Conservation (phyloP, 2,888 invertebrate species). For the Ypsolopha sequella region DNA sequence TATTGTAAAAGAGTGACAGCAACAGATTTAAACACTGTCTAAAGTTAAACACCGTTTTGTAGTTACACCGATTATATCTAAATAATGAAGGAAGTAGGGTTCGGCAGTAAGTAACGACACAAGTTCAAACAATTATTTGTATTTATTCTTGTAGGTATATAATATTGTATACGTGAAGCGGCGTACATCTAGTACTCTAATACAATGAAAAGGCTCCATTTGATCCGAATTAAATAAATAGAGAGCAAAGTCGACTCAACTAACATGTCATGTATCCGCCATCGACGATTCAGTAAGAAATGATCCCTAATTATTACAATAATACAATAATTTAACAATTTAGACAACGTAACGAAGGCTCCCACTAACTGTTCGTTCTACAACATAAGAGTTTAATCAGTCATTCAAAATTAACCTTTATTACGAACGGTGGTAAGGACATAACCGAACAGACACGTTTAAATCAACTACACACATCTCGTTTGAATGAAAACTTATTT, state of each 20-base stretch:
- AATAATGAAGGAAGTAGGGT: no score
- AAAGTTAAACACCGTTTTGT: no score
- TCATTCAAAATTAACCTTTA: neutral
- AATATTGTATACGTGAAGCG: conserved; percentile 54
- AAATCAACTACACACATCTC: conserved; percentile 18
- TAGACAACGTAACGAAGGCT: conserved; percentile 1
- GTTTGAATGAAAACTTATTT: neutral
- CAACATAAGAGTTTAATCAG: neutral
- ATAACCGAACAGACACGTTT: conserved; percentile 17
- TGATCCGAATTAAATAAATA: conserved; percentile 24
- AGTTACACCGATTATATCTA: no score
- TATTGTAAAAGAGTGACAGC: no score
- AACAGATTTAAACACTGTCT: no score
- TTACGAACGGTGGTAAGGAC: conserved; percentile 17
- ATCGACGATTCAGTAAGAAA: neutral
- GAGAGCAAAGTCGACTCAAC: conserved; percentile 14
- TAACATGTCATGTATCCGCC: neutral
- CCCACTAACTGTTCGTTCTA: neutral
- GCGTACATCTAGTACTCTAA: conserved; percentile 56
- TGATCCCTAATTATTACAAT: neutral
- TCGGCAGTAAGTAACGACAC: no score
- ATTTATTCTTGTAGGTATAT: conserved; percentile 54
- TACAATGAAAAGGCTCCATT: conserved; percentile 40
- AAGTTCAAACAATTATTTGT: conserved; percentile 62
- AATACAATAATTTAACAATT: conserved; percentile 5